Base-by-base conservation (phyloP, 1,140 invertebrate species). In the Onthophagus taurus region DNA sequence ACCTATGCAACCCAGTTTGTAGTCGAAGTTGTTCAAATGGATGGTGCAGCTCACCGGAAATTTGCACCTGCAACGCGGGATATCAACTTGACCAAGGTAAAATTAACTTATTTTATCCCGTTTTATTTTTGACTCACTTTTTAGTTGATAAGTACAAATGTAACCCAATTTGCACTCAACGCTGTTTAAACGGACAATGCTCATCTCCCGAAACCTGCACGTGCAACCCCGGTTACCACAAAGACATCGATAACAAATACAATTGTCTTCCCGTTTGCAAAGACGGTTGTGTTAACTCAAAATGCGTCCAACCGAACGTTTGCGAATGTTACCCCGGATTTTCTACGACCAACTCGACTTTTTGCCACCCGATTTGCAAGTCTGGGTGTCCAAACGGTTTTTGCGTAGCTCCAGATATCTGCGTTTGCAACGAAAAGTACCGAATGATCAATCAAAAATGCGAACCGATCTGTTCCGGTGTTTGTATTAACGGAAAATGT, bases 141-240 rank as follows among this genome's bases (percentile, higher is more conserved):
- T 11, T 12, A 1, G 8, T 18, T 12, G 17, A 37, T 23, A 37
- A 9, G 14, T 30, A 48, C 12, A 55, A 49, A 5, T 72, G 71
- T 34, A 39, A 54, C 20, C 68, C 70, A 1, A 31, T 57, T 17
- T 72, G 70, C 43, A 51, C 37, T 0, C 30, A 48, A 4, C 31
- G 50, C 5, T 67, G 64, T 41, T 42, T 58, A 1, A 60, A 64
- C 31, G 68, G 67, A 4, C 51, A 41, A 6, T 45, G 44, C 9
- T 29, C 34, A 0, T 7, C n/a, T 4, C 35, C 44, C 13, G 44
- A 50, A 33, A 51, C 45, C 1, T 63, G 61, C 20, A 26, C 48
- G 39, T 63, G 61, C 34, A 19, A 26, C 14, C 1, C 17, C 2
- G 61, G 61, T 8, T 58, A 53, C 29, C 26, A 14, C 18, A n/a